Percentiles rank a stretch among this genome's conserved stretches.
Conservation (phyloP, 2,113 vertebrate genomes). For the Uropsilus gracilis region DNA sequence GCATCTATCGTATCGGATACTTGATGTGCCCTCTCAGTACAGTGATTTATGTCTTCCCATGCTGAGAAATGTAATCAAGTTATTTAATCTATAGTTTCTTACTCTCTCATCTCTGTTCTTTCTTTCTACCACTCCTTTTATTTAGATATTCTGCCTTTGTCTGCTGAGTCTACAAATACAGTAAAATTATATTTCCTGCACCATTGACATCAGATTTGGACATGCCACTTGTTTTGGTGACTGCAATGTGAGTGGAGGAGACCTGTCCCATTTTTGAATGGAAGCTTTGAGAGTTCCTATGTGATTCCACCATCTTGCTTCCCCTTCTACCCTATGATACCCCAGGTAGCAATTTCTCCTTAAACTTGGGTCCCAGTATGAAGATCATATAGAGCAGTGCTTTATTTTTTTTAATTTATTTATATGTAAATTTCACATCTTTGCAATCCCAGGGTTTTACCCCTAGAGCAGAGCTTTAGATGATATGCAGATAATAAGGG, state of each 20-base stretch:
- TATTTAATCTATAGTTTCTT: neutral
- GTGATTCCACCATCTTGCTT: neutral
- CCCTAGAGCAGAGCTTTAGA: neutral
- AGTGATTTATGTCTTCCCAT: neutral
- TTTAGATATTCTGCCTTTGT: neutral
- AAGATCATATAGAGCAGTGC: neutral
- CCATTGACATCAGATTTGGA: neutral
- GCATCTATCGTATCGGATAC: neutral
- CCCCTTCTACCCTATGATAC: neutral
- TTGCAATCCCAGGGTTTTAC: too few species aligned
- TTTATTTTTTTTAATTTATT: too few species aligned
- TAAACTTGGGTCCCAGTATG: neutral
- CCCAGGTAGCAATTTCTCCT: neutral
- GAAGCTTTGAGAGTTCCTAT: neutral
- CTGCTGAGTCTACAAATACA: neutral
- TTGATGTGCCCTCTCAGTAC: neutral
- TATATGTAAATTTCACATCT: too few species aligned
- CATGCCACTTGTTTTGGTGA: neutral
- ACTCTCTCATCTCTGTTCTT: neutral
- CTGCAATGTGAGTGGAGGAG: neutral
- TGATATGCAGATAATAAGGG: neutral
- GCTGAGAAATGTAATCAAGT: neutral
- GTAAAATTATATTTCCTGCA: neutral
- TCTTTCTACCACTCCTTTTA: neutral
- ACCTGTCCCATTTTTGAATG: neutral